phyloP scores from a whole-genome alignment of 1,140 invertebrate species.

The Parapsyche elsis region DNA sequence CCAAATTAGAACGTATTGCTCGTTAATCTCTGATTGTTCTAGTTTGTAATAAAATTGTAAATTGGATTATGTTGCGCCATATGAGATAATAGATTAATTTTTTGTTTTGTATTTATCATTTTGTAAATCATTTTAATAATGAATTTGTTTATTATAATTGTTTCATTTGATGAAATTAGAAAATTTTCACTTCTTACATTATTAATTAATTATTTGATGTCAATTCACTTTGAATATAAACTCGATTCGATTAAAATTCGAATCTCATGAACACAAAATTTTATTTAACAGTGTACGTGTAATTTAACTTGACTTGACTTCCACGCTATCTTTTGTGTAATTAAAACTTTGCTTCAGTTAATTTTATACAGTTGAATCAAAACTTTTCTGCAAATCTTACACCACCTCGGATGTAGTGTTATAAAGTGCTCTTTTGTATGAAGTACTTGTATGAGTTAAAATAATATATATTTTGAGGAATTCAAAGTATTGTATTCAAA shows the following conservation, averaged over 20 bases:
- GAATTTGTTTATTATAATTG: too few species aligned
- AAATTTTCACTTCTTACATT: too few species aligned
- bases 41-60: too few species aligned
- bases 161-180: too few species aligned
- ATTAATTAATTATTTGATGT: too few species aligned
- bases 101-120: too few species aligned
- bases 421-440: background rate
- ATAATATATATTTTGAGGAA: conserved; percentile 7
- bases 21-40: too few species aligned
- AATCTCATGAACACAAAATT: conserved; percentile 16
- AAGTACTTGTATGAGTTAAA: background rate
- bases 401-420: background rate
- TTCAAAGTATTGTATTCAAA: too few species aligned
- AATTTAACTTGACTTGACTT: background rate
- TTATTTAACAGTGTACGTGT: conserved; percentile 21
- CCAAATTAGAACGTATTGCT: background rate
- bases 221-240: too few species aligned
- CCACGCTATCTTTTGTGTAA: conserved; percentile 18
- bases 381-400: conserved; percentile 18
- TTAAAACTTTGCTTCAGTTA: conserved; percentile 27
- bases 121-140: too few species aligned
- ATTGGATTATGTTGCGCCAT: too few species aligned
- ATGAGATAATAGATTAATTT: too few species aligned
- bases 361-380: conserved; percentile 30
- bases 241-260: background rate